phyloP scores from a whole-genome alignment of 2,888 invertebrate genomes.

The Machimus atricapillus region DNA sequence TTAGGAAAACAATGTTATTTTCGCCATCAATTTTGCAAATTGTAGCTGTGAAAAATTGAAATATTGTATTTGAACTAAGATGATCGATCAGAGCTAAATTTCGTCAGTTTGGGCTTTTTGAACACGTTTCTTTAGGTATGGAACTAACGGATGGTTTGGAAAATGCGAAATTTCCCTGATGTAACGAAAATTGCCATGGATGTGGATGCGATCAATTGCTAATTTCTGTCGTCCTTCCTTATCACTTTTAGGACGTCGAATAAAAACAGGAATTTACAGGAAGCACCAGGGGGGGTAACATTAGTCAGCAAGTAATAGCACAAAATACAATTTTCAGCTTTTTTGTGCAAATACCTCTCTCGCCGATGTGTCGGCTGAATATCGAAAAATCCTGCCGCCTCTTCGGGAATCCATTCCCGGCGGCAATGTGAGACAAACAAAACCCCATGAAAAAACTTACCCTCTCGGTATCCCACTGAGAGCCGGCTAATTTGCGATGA shows the following conservation, averaged over 20 bases:
- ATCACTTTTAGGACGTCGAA: background rate
- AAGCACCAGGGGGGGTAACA: background rate
- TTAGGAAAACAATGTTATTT: too few species aligned
- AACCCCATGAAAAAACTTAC: background rate
- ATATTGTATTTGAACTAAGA: too few species aligned
- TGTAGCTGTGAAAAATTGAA: too few species aligned
- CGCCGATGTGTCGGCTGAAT: background rate
- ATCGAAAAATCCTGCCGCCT: conserved; percentile 3
- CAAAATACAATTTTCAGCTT: background rate
- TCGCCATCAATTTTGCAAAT: too few species aligned
- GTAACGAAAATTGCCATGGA: background rate
- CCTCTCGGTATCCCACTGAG: conserved; percentile 17
- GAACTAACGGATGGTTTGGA: too few species aligned
- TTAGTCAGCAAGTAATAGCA: background rate
- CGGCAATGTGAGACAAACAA: conserved; percentile 6
- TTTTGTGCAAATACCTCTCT: background rate
- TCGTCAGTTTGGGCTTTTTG: too few species aligned
- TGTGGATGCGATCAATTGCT: background rate
- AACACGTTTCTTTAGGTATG: too few species aligned
- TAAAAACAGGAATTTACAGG: background rate
- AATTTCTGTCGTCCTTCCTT: background rate
- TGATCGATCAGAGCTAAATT: too few species aligned
- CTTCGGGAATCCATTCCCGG: background rate
- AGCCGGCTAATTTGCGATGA: conserved; percentile 38
- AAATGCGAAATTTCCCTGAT: too few species aligned